Conservation (phyloP, 2,888 invertebrate species). For the Podotricha telesiphe region DNA sequence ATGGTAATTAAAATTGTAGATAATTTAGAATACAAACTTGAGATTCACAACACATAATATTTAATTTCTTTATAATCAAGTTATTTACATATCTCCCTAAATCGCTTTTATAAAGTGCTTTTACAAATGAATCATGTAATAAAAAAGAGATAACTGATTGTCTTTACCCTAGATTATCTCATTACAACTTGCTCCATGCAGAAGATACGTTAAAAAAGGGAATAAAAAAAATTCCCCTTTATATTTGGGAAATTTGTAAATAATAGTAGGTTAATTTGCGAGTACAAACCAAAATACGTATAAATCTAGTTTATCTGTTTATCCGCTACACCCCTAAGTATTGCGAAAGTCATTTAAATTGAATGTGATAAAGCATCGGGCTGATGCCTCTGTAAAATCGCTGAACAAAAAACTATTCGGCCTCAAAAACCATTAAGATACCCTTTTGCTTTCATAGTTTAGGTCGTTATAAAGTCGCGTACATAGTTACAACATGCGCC, state of each 20-base stretch:
- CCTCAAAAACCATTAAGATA: slow-evolving; percentile 37
- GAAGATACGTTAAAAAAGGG: background rate
- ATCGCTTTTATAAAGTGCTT: no score
- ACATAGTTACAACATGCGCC: background rate
- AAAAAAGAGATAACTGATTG: no score
- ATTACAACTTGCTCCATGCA: no score
- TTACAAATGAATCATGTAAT: no score
- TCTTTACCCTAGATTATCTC: no score
- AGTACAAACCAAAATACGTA: slow-evolving; percentile 3
- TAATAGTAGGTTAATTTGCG: background rate
- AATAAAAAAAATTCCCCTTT: background rate
- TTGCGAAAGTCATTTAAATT: slow-evolving; percentile 25
- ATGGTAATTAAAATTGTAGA: no score
- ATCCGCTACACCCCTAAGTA: background rate
- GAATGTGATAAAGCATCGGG: slow-evolving; percentile 20
- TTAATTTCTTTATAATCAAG: no score
- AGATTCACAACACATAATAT: no score
- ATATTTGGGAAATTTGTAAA: background rate
- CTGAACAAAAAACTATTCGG: slow-evolving; percentile 27
- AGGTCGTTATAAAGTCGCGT: slow-evolving; percentile 14
- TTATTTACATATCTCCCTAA: no score
- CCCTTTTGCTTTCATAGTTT: slow-evolving; percentile 38
- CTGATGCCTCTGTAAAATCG: slow-evolving; percentile 18
- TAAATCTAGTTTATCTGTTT: slow-evolving; percentile 23
- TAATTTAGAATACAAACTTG: no score